phyloP scores from a whole-genome alignment of 2,113 vertebrate species.

The Oreochromis tanganicae region DNA sequence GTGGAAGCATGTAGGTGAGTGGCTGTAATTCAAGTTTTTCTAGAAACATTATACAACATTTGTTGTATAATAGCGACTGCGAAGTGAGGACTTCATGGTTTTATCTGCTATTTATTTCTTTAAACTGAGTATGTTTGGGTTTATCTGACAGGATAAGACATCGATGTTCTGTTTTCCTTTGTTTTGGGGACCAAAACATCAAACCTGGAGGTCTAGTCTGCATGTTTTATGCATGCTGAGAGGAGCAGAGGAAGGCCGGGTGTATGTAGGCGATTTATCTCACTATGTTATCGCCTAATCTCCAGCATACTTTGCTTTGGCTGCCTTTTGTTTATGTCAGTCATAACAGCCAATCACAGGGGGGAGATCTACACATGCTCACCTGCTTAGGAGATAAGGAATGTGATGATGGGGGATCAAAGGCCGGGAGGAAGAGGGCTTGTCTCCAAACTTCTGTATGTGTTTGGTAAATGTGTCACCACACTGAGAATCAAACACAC shows the following conservation, averaged over 20 bases:
- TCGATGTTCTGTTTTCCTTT: not conserved
- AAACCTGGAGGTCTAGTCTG: not conserved
- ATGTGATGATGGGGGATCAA: not conserved
- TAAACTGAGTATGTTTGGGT: not conserved
- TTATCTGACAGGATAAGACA: not conserved
- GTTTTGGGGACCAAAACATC: not conserved
- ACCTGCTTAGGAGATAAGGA: not conserved
- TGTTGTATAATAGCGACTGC: not conserved
- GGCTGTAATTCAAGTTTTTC: not conserved
- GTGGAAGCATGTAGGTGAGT: not conserved
- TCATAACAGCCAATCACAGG: not conserved
- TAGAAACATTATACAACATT: not conserved
- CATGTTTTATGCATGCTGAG: not conserved
- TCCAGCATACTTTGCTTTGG: not conserved
- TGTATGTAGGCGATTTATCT: not conserved
- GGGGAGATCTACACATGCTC: not conserved
- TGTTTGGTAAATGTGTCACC: conserved; percentile 12
- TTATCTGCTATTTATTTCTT: not conserved
- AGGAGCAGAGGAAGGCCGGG: not conserved
- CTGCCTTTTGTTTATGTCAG: not conserved
- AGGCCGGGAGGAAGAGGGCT: not conserved
- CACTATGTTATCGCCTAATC: not conserved
- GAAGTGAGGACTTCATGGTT: not conserved
- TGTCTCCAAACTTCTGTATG: not conserved
- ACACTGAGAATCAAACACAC: conserved; percentile 6